Base-by-base conservation (phyloP, 2,113 vertebrate genomes). In the Albula glossodonta region DNA sequence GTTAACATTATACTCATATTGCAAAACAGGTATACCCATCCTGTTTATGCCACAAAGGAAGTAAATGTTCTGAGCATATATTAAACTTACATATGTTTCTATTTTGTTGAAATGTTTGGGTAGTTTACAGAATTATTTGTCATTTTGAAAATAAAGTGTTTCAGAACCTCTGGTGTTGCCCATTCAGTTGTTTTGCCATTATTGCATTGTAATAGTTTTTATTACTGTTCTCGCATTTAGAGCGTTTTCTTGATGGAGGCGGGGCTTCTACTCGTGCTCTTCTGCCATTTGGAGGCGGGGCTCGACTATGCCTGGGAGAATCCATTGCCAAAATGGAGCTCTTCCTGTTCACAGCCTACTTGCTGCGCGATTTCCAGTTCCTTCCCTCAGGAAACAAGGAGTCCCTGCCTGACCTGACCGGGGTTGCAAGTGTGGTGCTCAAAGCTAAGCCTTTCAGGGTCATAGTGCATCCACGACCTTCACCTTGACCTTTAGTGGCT, bases 291-390 rank as follows among this genome's bases (percentile, higher is more conserved):
- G 95, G 97, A 84, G 96, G 95, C 0, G 97, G 97, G 0, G 95
- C 96, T 0, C 94, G 97, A 0, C 90, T 96, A 53, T 98, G 97
- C 87, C 89, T 97, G 63, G 97, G 97, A 0, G 97, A 97, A 90
- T 86, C 94, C 0, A 88, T 97, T 13, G 97, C 96, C 0, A 96
- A 95, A 86, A 95, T 96, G 87, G 97, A 98, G 89, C 88, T 97
- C 53, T 97, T 97, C 48, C 91, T 97, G 81, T 96, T 98, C 87
- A 94, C 96, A 6, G 95, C 93, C 0, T 94, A 93, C 82, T 92
- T 98, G 88, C 92, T 99, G 83, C 95, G 91, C 80, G 93, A 95
- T 89, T 98, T 98, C 90, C 93, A 94, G 25, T 95, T 98, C 83
- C 83, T 95, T 50, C 95, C 92, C 4, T 91, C 94, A 0, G 85